Evolutionary conservation across 2,797 vertebrate species (phyloP).

Genomic region (Hypotaenidia okinawae): DNA sequence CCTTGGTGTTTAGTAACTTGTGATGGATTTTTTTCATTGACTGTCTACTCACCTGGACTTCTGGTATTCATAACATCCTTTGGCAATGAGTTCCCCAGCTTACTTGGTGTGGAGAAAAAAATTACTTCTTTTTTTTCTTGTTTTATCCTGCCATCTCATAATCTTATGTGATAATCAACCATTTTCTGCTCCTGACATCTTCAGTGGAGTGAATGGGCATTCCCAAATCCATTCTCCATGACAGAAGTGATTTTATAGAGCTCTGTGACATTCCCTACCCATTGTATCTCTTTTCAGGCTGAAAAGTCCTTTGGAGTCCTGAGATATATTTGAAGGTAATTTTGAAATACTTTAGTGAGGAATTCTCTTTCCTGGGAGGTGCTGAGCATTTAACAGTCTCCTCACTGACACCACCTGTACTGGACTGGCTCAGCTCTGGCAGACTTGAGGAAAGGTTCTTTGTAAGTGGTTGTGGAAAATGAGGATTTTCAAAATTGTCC

Average conservation of each 20-base stretch:
- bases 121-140: background rate
- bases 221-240: background rate
- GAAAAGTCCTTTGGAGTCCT: background rate
- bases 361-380: background rate
- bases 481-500: background rate
- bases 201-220: background rate
- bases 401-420: background rate
- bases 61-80: background rate
- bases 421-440: background rate
- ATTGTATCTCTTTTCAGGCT: background rate
- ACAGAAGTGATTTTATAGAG: background rate
- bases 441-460: background rate
- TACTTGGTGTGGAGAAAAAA: background rate
- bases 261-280: background rate
- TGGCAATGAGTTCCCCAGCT: background rate
- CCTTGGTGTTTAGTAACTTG: background rate
- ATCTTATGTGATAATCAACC: background rate
- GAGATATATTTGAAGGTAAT: background rate
- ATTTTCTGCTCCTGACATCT: background rate
- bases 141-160: background rate
- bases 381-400: background rate
- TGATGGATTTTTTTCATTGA: background rate
- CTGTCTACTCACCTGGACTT: background rate
- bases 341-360: background rate
- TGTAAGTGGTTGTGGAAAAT: background rate